These are phyloP conservation scores for Rhizoglyphus robini DNA, from an alignment of 1,140 invertebrate genomes.

Conservation along the genomic window DNA sequence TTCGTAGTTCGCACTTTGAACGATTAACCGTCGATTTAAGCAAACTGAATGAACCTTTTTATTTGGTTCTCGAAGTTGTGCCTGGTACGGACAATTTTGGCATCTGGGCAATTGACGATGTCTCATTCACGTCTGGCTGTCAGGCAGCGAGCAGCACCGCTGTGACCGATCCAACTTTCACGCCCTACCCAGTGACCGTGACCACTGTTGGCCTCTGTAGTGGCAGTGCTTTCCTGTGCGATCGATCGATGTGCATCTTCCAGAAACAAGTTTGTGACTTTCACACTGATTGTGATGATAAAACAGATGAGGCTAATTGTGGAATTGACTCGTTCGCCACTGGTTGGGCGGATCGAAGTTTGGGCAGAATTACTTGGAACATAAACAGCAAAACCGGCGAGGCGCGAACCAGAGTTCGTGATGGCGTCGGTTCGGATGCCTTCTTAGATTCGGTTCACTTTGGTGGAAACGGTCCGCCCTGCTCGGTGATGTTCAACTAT, in stretches of 20 bases:
- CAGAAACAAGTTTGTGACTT: conserved; percentile 24
- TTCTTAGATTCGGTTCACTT: conserved; percentile 10
- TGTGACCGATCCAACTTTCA: conserved; percentile 10
- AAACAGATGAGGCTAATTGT: conserved; percentile 22
- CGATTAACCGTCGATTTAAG: too few species aligned
- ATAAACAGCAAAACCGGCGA: neutral
- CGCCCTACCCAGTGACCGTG: neutral
- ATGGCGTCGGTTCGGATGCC: neutral
- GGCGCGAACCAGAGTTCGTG: conserved; percentile 2
- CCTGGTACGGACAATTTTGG: conserved; percentile 28
- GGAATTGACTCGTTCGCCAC: conserved; percentile 23
- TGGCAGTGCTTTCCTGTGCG: neutral
- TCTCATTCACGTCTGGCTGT: conserved; percentile 32
- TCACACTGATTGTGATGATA: conserved; percentile 23
- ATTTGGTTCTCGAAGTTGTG: conserved; percentile 31
- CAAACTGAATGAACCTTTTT: conserved; percentile 22
- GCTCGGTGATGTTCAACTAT: conserved; percentile 11
- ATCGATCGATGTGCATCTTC: conserved; percentile 4
- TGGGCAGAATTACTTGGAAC: conserved; percentile 12
- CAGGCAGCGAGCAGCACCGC: conserved; percentile 10
- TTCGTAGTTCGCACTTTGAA: too few species aligned
- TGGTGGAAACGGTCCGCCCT: neutral
- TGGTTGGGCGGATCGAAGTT: conserved; percentile 24
- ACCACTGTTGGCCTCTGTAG: neutral
- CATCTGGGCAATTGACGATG: conserved; percentile 35